Base-by-base conservation (phyloP, 2,888 invertebrate species). In the Halictus quadricinctus region DNA sequence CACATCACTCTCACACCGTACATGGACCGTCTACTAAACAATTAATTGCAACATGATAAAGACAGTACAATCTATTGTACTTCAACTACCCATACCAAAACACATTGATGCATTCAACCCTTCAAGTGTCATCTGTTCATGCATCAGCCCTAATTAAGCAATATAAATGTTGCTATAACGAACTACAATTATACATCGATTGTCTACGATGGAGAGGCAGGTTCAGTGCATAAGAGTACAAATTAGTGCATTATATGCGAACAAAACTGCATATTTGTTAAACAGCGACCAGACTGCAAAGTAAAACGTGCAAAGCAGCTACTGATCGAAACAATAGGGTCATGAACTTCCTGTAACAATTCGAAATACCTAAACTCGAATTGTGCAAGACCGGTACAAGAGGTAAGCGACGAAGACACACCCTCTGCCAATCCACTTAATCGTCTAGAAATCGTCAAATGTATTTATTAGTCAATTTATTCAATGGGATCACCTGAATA, bases 1-100 rank as follows among this genome's bases (percentile, higher is more conserved):
- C 98, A 98, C 95, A 97, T 96, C 72, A 97, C 94, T 78, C 98
- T 96, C 18, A 98, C 95, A 0, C 98, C 98, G 75, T 96, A 95
- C 89, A 96, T 96, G 91, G 97, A 96, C 78, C 98, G 95, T 85
- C 97, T 96, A 90, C 97, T 97, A 94, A 76, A 86, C 84, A 72
- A 46, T 66, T 25, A 50, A 81, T 66, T 77, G 29, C 41, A 36
- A 64, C 50, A 25, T 4, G 25, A 15, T 50, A 13, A 18, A 15
- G 54, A 21, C 12, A n/a, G 2, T 41, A 18, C 3, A 8, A n/a
- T 6, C 43, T 25, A 25, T 74, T 8, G 7, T 6, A 48, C 2
- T 15, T 46, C 12, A 2, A 58, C 12, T 25, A 29, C 54, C 58
- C 48, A 74, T 8, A 43, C 29, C 43, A 25, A 46, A 25, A 48